phyloP scores from a whole-genome alignment of 2,113 vertebrate genomes.

The Myotis brandtii region DNA sequence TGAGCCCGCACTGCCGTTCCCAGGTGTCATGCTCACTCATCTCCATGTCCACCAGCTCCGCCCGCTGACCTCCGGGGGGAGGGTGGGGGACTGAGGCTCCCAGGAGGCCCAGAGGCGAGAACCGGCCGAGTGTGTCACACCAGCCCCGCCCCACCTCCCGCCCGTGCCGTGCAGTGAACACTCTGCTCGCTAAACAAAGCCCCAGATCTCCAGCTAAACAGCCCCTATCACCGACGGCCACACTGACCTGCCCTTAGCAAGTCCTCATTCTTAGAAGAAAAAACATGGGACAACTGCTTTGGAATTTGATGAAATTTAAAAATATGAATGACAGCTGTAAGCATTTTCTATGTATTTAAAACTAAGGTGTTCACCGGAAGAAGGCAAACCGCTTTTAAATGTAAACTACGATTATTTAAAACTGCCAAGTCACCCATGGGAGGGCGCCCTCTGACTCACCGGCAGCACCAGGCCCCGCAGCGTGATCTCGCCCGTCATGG shows the following conservation, averaged over 20 bases:
- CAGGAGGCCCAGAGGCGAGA: background rate
- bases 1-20: background rate
- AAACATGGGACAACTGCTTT: background rate
- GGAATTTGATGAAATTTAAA: background rate
- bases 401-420: background rate
- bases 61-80: background rate
- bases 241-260: background rate
- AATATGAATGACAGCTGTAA: background rate
- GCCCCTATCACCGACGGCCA: background rate
- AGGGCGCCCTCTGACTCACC: slow-evolving; percentile 85
- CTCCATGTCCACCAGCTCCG: background rate
- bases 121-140: background rate
- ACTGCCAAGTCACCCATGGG: background rate
- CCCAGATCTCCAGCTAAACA: background rate
- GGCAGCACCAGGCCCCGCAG: slow-evolving; percentile 97
- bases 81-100: background rate
- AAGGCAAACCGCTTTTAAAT: background rate
- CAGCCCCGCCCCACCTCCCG: background rate
- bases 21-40: no score
- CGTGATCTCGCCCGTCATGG: slow-evolving; percentile 99
- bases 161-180: background rate
- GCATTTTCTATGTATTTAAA: slow-evolving; percentile 13
- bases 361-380: background rate
- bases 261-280: background rate
- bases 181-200: background rate